Base-by-base conservation (phyloP, 2,888 invertebrate species). In the Apamea crenata region DNA sequence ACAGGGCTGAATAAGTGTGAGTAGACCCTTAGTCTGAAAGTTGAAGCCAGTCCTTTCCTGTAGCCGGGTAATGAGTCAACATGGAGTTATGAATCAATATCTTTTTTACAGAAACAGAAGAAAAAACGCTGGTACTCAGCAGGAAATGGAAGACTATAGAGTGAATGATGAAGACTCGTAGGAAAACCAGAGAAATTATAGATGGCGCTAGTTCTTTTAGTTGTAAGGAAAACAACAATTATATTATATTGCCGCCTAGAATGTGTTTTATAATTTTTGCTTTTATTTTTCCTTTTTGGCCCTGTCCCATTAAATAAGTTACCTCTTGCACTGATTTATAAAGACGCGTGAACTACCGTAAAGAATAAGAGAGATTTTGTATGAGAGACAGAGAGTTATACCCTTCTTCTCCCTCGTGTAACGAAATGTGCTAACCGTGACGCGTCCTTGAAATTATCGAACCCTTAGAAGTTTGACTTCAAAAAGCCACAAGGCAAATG, bases 101-200 rank as follows among this genome's bases (percentile, higher is more conserved):
- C 1, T 77, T 68, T 50, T 40, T 86, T 76, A 53, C 88, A 94
- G 94, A 87, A 93, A 90, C 78, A 89, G 94, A 86, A 91, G 89
- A 80, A 93, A 92, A 78, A 93, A 92, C 77, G 83, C 88, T 5
- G 89, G 16, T 6, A 75, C 25, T 21, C 74, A 70, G 36, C 66
- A 88, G 36, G 92, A 92, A 14, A 82, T 82, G 74, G 92, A 88
- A 53, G 82, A 80, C 4, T 89, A 76, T 73, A 77, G 85, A 68
- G 87, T 59, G 0, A 69, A 85, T 29, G 75, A 73, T n/a, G 78
- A 80, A 36, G 89, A 90, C 68, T 84, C 86, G 10, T 83, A 76
- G 18, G 83, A 85, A 61, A 71, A 79, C 25, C 50, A 80, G 14
- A 84, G 85, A 10, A 21, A 66, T 47, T 36, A 77, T 56, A 80